Evolutionary conservation across 2,797 vertebrate genomes (phyloP), one percentile per base, ranked within the genome.

Genomic region (Micrastur ruficollis): DNA sequence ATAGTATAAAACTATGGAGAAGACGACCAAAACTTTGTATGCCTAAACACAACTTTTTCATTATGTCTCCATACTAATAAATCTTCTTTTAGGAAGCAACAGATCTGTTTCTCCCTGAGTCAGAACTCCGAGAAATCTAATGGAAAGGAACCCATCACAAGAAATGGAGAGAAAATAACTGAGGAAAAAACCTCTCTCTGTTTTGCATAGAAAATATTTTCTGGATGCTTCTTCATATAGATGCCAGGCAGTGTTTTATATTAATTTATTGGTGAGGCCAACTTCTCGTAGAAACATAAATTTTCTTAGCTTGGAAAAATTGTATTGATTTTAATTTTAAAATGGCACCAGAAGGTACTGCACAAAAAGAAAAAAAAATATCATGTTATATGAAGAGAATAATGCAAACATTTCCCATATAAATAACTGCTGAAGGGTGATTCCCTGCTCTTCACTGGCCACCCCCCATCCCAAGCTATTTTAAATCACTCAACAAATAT

Each of bases 111-210:
- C 0, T 0, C 23, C 8, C 16, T 31, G 22, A 59, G 25, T 67
- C 40, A 78, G 29, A 86, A 38, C 11, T 32, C 32, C 44, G 70
- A 52, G 47, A 81, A 63, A 49, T 21, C 44, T 32, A 56, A 59
- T 23, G 11, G 20, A 71, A 82, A 71, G 29, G 9, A 70, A 52
- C 3, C 0, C 27, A 52, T 47, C 8, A 47, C 20, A 80, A 55
- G 15, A 70, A 82, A 76, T 10, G 16, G 9, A 73, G 52, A 84
- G 17, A 58, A 91, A 74, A 73, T 12, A 44, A 50, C 11, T 13
- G 6, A 46, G 29, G n/a, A 58, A 26, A 47, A 61, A 12, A 2
- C 0, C 1, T 36, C 8, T 40, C 19, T 63, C 10, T 4, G 2
- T 62, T 87, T 80, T 53, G 46, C 16, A 19, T 20, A 80, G 26